phyloP scores from a whole-genome alignment of 2,113 vertebrate genomes.

The Oncorhynchus kisutch region DNA sequence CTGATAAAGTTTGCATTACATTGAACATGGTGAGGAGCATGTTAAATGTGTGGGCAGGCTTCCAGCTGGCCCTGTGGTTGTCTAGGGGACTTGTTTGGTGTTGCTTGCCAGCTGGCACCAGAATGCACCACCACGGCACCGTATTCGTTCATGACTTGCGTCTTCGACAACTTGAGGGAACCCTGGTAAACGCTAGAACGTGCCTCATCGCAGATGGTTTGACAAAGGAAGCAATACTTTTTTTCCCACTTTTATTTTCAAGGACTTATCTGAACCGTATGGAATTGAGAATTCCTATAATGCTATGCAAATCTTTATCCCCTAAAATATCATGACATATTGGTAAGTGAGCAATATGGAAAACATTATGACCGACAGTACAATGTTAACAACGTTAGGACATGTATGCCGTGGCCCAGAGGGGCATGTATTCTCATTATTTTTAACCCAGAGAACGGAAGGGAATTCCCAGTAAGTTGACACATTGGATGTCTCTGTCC shows the following conservation, averaged over 20 bases:
- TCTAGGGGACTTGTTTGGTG: constrained; percentile 60
- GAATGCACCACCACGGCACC: constrained; percentile 42
- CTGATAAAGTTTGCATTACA: constrained; percentile 59
- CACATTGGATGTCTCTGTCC: constrained; percentile 19
- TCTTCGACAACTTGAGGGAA: constrained; percentile 60
- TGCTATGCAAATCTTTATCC: background rate
- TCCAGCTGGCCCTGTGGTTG: constrained; percentile 68
- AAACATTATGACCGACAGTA: background rate
- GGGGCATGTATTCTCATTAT: background rate
- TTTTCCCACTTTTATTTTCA: constrained; percentile 31
- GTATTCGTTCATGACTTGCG: constrained; percentile 69
- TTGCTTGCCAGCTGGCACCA: constrained; percentile 72
- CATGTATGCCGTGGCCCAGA: background rate
- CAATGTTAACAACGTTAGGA: constrained; percentile 2
- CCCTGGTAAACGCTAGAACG: constrained; percentile 57
- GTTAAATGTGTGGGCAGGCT: constrained; percentile 64
- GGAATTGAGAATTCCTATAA: background rate
- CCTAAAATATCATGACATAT: constrained; percentile 43
- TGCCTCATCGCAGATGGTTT: constrained; percentile 48
- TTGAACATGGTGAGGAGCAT: constrained; percentile 50
- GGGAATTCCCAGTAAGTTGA: constrained; percentile 14
- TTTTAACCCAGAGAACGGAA: too few relatives aligned
- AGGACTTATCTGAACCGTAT: constrained; percentile 52
- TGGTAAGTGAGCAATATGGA: background rate
- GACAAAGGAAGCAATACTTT: constrained; percentile 20